Evolutionary conservation across 2,113 vertebrate species (phyloP).

Genomic region (Lepus timidus): DNA sequence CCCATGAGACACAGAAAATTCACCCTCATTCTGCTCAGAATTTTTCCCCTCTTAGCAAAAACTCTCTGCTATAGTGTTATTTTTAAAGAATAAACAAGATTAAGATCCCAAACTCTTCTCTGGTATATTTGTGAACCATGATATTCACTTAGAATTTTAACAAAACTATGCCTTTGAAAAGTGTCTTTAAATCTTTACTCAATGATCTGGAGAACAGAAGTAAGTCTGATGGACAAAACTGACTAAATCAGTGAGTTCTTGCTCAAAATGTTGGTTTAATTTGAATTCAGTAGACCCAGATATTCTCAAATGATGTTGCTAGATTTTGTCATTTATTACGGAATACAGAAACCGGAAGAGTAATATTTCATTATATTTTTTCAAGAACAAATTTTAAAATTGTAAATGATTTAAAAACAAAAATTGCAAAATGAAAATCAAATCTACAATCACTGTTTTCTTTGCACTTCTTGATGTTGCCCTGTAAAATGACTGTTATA

Average conservation of each 20-base stretch:
- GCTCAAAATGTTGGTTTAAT: background rate
- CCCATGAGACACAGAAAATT: slow-evolving; percentile 47
- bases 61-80: background rate
- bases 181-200: background rate
- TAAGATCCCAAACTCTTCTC: slow-evolving; percentile 31
- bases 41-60: background rate
- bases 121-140: slow-evolving; percentile 22
- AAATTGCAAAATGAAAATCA: slow-evolving; percentile 36
- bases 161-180: background rate
- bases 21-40: slow-evolving; percentile 18
- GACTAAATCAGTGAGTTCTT: background rate
- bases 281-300: background rate
- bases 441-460: background rate
- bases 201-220: background rate
- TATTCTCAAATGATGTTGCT: background rate
- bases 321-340: background rate
- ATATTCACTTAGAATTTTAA: slow-evolving; percentile 56
- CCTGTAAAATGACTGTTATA: slow-evolving; percentile 42
- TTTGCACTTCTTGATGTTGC: background rate
- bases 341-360: background rate
- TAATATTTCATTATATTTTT: slow-evolving; percentile 20
- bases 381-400: background rate
- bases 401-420: slow-evolving; percentile 18
- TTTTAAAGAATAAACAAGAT: slow-evolving; percentile 38
- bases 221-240: background rate